Conservation (phyloP, 2,888 invertebrate species). For the Habrosyne pyritoides region DNA sequence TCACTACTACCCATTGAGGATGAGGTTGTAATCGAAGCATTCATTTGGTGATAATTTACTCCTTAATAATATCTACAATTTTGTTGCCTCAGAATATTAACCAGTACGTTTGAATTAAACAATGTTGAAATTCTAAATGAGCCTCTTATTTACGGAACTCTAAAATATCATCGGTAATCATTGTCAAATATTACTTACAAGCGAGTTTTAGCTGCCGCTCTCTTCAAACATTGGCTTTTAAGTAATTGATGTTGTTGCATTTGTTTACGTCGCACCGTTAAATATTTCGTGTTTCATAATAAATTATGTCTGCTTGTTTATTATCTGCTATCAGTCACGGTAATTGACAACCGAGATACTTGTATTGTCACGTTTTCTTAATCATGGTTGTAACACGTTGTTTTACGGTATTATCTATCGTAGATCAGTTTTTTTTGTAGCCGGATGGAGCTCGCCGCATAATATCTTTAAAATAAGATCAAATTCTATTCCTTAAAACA, state of each 20-base stretch:
- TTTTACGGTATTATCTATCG: background rate
- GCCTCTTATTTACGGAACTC: background rate
- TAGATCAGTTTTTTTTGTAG: background rate
- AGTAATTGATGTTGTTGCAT: constrained; percentile 56
- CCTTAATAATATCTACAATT: no score
- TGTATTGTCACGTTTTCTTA: constrained; percentile 41
- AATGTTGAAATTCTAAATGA: no score
- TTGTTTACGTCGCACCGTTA: constrained; percentile 55
- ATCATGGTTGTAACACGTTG: constrained; percentile 18
- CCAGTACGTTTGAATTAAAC: no score
- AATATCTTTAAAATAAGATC: background rate
- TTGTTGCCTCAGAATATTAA: no score
- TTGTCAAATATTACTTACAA: background rate
- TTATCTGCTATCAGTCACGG: constrained; percentile 50
- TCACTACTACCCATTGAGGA: no score
- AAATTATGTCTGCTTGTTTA: constrained; percentile 54
- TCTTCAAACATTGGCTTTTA: constrained; percentile 50
- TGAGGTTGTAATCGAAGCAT: no score
- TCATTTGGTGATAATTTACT: no score
- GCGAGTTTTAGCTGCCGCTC: background rate
- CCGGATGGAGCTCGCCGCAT: background rate
- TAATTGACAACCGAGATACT: constrained; percentile 47
- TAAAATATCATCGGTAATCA: background rate
- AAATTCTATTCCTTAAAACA: background rate
- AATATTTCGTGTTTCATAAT: constrained; percentile 54